Conservation (phyloP, 1,140 invertebrate genomes). For the Hylyphantes graminicola region DNA sequence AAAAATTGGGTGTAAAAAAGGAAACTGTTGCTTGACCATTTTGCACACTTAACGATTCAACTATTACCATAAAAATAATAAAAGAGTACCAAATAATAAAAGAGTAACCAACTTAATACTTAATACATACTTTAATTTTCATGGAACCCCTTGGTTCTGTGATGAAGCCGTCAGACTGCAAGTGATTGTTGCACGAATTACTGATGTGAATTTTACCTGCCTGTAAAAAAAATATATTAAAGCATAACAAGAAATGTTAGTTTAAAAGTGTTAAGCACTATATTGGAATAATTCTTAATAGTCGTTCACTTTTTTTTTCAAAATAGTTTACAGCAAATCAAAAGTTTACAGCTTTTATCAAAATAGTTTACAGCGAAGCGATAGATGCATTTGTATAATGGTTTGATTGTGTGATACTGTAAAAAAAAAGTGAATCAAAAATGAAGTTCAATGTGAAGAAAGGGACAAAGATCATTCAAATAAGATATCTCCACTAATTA, state of each 20-base stretch:
- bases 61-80: conserved; percentile 1
- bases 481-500: not conserved
- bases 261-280: not conserved
- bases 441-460: too few species aligned
- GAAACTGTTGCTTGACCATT: not conserved
- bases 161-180: conserved; percentile 78
- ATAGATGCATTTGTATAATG: not conserved
- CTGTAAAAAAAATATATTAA: conserved; percentile 29
- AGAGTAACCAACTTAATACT: not conserved
- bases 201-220: conserved; percentile 89
- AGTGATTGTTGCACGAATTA: conserved; percentile 81
- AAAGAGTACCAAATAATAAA: not conserved
- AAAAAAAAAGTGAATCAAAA: too few species aligned
- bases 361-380: not conserved
- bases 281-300: not conserved
- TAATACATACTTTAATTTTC: conserved; percentile 65
- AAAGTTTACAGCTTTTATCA: not conserved
- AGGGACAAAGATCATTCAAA: not conserved
- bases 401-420: not conserved
- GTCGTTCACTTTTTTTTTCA: not conserved
- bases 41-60: not conserved
- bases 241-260: not conserved
- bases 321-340: not conserved
- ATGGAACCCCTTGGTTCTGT: conserved; percentile 77
- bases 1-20: not conserved